Percentiles rank a stretch among this genome's conserved stretches.
phyloP scores from a whole-genome alignment of 2,797 vertebrate species.

The Lutjanus campechanus region DNA sequence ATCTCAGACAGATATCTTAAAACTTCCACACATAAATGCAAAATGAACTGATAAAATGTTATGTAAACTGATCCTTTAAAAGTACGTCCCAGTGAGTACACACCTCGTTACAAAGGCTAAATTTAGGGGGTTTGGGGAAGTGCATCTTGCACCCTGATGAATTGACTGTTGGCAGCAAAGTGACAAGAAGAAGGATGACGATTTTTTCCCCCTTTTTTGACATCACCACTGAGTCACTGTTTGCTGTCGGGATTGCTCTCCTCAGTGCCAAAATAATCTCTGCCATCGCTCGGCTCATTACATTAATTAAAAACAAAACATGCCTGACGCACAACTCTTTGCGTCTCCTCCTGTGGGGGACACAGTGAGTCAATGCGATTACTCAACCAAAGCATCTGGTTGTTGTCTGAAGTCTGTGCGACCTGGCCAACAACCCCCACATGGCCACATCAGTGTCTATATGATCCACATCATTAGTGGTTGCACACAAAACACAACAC shows the following conservation, averaged over 20 bases:
- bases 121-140: neutral
- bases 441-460: conserved; percentile 58
- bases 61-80: conserved; percentile 2
- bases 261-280: conserved; percentile 54
- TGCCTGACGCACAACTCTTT: conserved; percentile 53
- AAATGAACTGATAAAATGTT: neutral
- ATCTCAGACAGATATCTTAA: neutral
- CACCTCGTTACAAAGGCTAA: neutral
- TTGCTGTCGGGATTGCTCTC: conserved; percentile 45
- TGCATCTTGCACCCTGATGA: conserved; percentile 10
- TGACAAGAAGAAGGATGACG: conserved; percentile 25
- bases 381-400: conserved; percentile 77
- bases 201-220: conserved; percentile 40
- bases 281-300: conserved; percentile 51
- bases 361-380: conserved; percentile 68
- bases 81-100: neutral
- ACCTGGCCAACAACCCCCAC: conserved; percentile 19
- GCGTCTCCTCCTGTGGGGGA: conserved; percentile 49
- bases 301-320: conserved; percentile 70
- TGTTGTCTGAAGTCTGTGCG: conserved; percentile 68
- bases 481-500: conserved; percentile 47
- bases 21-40: neutral
- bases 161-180: conserved; percentile 12
- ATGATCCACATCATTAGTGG: conserved; percentile 75
- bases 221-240: conserved; percentile 59